phyloP scores from a whole-genome alignment of 2,113 vertebrate genomes.

The Regulus satrapa region DNA sequence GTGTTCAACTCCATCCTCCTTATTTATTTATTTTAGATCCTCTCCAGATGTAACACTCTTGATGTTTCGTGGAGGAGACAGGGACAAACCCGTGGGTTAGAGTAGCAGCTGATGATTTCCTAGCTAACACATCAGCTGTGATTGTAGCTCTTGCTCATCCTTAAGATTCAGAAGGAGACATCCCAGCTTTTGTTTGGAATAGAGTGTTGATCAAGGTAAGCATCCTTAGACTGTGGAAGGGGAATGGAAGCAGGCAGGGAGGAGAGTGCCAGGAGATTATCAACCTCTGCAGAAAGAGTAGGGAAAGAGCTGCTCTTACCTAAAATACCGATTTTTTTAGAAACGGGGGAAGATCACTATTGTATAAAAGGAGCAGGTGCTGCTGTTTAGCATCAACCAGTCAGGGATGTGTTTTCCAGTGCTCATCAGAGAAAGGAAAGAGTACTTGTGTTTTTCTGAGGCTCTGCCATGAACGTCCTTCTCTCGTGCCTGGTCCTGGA shows the following conservation, averaged over 20 bases:
- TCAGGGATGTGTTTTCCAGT: not conserved
- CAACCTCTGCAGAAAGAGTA: not conserved
- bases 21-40: not conserved
- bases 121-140: not conserved
- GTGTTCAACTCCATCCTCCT: accelerated
- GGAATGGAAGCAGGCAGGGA: not conserved
- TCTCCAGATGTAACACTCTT: not conserved
- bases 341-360: accelerated
- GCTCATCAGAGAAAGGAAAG: not conserved
- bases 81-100: not conserved
- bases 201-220: not conserved
- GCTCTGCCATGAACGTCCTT: not conserved
- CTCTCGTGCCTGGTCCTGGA: not conserved
- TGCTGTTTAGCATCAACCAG: not conserved
- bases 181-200: not conserved
- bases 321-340: not conserved
- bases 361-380: not conserved
- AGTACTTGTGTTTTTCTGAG: not conserved
- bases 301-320: not conserved
- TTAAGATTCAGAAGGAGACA: not conserved
- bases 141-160: not conserved
- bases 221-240: not conserved
- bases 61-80: not conserved
- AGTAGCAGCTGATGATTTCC: not conserved
- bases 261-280: not conserved